phyloP scores from a whole-genome alignment of 2,797 vertebrate genomes.

The Synanceia verrucosa region DNA sequence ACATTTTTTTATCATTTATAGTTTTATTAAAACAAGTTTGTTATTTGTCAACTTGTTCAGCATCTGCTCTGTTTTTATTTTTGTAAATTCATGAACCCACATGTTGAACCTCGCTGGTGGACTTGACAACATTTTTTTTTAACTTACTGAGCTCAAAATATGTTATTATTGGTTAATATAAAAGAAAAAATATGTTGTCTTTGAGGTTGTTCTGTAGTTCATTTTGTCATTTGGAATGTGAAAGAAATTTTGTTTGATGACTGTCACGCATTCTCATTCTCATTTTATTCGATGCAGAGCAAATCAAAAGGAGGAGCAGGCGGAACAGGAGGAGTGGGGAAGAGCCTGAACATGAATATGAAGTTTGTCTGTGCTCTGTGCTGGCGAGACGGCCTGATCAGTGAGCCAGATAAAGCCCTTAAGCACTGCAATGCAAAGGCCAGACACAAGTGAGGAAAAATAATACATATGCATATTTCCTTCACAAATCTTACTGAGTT shows the following conservation, averaged over 20 bases:
- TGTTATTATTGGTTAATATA: background rate
- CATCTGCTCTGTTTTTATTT: background rate
- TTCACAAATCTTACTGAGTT: background rate
- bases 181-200: background rate
- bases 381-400: constrained; percentile 87
- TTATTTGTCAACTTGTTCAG: background rate
- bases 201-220: background rate
- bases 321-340: constrained; percentile 26
- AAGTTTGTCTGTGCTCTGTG: constrained; percentile 94
- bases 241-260: background rate
- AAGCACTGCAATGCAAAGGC: constrained; percentile 94
- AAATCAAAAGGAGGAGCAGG: no score
- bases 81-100: background rate
- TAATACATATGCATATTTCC: background rate
- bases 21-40: background rate
- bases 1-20: background rate
- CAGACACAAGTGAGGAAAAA: constrained; percentile 86
- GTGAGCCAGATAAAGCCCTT: constrained; percentile 89
- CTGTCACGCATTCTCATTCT: background rate
- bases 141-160: background rate
- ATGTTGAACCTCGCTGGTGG: background rate
- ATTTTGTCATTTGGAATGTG: no score
- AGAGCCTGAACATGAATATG: constrained; percentile 87
- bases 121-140: background rate
- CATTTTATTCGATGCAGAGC: constrained; percentile 12